Evolutionary conservation across 1,140 invertebrate genomes (phyloP).

Genomic region (Teleogryllus occipitalis): DNA sequence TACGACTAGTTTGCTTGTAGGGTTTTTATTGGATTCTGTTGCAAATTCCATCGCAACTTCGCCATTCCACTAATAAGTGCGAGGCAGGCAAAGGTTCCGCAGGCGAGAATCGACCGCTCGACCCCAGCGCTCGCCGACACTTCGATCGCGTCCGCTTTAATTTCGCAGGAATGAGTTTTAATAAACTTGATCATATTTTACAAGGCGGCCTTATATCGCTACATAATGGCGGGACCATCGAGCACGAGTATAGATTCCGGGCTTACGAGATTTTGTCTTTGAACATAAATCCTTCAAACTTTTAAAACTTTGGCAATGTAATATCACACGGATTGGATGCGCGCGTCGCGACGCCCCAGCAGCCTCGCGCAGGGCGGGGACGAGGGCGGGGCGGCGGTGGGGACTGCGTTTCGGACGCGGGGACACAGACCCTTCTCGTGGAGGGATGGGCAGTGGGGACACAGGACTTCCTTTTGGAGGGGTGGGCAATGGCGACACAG

Average conservation of each 20-base stretch:
- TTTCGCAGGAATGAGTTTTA: conserved; percentile 4
- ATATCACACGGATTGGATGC: neutral
- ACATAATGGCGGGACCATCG: neutral
- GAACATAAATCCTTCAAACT: conserved; percentile 1
- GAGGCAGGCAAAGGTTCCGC: too few relatives aligned
- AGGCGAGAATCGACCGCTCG: neutral
- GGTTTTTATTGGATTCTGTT: too few relatives aligned
- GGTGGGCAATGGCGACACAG: too few relatives aligned
- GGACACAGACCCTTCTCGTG: too few relatives aligned
- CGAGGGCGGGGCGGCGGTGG: too few relatives aligned
- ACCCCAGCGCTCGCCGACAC: neutral
- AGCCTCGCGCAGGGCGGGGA: too few relatives aligned
- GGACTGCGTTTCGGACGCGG: neutral
- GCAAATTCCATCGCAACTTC: too few relatives aligned
- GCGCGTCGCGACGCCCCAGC: neutral
- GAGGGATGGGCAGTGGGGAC: too few relatives aligned
- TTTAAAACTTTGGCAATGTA: neutral
- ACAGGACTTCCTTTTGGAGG: too few relatives aligned
- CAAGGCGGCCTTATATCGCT: neutral
- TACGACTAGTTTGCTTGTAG: too few relatives aligned
- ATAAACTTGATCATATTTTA: conserved; percentile 6
- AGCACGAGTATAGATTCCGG: neutral
- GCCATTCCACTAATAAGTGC: too few relatives aligned
- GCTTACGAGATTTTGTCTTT: conserved; percentile 4
- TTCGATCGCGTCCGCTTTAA: neutral